These are phyloP conservation scores for Triplophysa tibetana DNA, from an alignment of 2,113 vertebrate species.

Conservation along the genomic window DNA sequence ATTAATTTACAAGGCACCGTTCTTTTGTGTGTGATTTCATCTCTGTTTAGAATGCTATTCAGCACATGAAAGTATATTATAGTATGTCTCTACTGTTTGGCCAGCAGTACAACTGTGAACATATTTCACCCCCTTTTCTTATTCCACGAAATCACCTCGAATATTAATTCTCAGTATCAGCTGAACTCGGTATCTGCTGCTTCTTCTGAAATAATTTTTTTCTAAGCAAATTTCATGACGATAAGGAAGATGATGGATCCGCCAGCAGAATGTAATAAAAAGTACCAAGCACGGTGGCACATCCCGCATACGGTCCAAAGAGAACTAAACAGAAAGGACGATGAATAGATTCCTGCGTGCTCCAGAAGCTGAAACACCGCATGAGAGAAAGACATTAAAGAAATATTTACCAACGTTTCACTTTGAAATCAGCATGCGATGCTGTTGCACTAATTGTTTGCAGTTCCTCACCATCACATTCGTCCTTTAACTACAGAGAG, in stretches of 20 bases:
- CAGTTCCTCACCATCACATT: constrained; percentile 61
- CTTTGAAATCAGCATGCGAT: constrained; percentile 61
- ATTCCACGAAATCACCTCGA: background rate
- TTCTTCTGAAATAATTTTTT: background rate
- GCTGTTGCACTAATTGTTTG: constrained; percentile 67
- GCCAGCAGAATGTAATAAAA: constrained; percentile 62
- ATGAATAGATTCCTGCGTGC: constrained; percentile 46
- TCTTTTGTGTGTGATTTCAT: too few relatives aligned
- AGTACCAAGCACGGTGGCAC: constrained; percentile 51
- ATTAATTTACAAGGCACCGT: too few relatives aligned
- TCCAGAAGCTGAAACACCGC: constrained; percentile 50
- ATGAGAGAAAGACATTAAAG: constrained; percentile 62
- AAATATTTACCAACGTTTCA: constrained; percentile 66
- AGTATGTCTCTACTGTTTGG: too few relatives aligned
- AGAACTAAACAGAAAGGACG: constrained; percentile 58
- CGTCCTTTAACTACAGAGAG: constrained; percentile 55
- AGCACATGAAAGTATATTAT: too few relatives aligned
- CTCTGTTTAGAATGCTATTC: too few relatives aligned
- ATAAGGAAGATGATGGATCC: constrained; percentile 62
- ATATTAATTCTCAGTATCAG: background rate
- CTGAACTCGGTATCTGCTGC: too few relatives aligned
- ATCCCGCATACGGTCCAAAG: constrained; percentile 16
- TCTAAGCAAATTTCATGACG: constrained; percentile 33
- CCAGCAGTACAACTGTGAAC: background rate
- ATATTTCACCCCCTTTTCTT: background rate